Evolutionary conservation across 2,113 vertebrate species (phyloP).

Genomic region (Upupa epops): DNA sequence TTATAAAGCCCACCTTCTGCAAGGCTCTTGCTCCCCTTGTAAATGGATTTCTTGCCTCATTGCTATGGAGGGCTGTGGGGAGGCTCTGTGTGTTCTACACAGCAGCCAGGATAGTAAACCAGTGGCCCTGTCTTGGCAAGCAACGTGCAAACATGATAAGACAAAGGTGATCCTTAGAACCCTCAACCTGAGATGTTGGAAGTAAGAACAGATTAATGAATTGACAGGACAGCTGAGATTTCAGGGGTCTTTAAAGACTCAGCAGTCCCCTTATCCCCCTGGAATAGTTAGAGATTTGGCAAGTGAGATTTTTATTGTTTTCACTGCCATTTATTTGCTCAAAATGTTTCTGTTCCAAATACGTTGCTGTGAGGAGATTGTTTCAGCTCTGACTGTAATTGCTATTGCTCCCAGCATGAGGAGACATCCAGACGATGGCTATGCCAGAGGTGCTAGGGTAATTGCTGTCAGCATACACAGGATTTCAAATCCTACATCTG

Average conservation of each 20-base stretch:
- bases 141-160: background rate
- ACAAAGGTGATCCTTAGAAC: background rate
- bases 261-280: background rate
- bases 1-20: background rate
- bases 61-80: background rate
- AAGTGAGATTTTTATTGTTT: slow-evolving; percentile 22
- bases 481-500: background rate
- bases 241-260: background rate
- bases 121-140: background rate
- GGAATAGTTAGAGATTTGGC: background rate
- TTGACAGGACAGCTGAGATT: background rate
- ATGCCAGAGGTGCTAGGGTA: slow-evolving; percentile 16
- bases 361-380: slow-evolving; percentile 1
- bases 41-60: background rate
- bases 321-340: background rate
- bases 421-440: slow-evolving; percentile 33
- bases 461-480: slow-evolving; percentile 3
- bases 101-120: background rate
- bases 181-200: background rate
- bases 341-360: background rate
- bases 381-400: slow-evolving; percentile 34
- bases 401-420: background rate
- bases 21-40: background rate
- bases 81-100: background rate
- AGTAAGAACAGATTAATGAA: background rate